Evolutionary conservation across 2,113 vertebrate genomes (phyloP).

Genomic region (Forbesichthys papilliferus): DNA sequence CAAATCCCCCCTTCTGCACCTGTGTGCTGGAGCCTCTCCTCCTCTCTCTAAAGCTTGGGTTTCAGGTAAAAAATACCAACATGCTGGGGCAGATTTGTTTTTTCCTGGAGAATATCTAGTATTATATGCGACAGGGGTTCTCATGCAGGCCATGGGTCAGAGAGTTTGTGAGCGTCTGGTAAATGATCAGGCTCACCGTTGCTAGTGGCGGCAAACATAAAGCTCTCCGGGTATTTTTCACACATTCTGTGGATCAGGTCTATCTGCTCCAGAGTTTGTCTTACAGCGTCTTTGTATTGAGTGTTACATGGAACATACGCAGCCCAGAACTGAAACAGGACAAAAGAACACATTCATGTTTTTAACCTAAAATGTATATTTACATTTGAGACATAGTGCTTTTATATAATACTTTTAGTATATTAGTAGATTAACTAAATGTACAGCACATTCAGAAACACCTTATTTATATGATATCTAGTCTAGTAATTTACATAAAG

Average conservation of each 20-base stretch:
- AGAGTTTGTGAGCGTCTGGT: neutral
- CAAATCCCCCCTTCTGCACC: too few species aligned
- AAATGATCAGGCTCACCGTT: constrained; percentile 63
- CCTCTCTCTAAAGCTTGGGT: too few species aligned
- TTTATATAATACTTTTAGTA: too few species aligned
- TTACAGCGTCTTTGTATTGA: constrained; percentile 89
- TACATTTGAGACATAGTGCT: too few species aligned
- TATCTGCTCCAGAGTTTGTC: constrained; percentile 91
- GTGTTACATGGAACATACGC: constrained; percentile 84
- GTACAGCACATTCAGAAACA: neutral
- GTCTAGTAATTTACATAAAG: too few species aligned
- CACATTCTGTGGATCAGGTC: constrained; percentile 91
- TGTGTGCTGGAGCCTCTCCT: too few species aligned
- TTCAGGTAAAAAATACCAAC: too few species aligned
- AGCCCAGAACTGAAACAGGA: constrained; percentile 87
- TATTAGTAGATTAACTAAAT: neutral
- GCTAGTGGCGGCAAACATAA: constrained; percentile 78
- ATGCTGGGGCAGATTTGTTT: too few species aligned
- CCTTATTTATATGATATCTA: neutral
- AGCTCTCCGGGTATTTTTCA: constrained; percentile 78
- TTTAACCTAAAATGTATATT: too few species aligned
- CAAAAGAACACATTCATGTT: neutral
- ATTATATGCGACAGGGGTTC: too few species aligned
- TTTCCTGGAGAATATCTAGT: too few species aligned
- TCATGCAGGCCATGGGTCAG: neutral